A percentile compares a stretch with the other conserved stretches of the same genome.
These are phyloP conservation scores for Gallinago paraguaiae DNA, from an alignment of 2,113 vertebrate species.

Conservation along the genomic window DNA sequence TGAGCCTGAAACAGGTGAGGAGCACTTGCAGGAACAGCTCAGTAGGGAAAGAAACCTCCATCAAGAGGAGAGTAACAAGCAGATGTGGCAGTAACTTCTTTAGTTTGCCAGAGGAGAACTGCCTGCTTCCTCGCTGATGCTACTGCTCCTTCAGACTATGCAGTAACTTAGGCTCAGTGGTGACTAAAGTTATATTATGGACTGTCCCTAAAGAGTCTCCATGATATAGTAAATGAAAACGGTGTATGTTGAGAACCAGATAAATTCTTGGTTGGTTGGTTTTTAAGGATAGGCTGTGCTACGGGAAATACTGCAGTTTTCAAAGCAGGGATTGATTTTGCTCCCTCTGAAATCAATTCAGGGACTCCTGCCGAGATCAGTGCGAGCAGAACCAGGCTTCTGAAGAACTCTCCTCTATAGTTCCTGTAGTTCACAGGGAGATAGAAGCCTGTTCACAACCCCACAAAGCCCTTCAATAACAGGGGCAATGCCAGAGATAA, in stretches of 20 bases:
- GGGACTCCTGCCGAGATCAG: constrained; percentile 9
- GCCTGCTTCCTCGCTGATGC: background rate
- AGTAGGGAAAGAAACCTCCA: background rate
- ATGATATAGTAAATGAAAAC: background rate
- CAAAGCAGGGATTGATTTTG: constrained; percentile 24
- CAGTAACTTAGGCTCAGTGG: background rate
- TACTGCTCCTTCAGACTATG: background rate
- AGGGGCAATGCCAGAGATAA: background rate
- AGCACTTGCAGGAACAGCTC: background rate
- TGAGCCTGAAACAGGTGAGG: background rate
- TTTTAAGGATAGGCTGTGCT: background rate
- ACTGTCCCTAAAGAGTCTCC: background rate
- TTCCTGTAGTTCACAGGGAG: background rate
- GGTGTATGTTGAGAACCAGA: background rate
- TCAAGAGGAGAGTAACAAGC: background rate
- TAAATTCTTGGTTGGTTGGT: background rate
- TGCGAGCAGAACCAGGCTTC: background rate
- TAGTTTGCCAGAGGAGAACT: background rate
- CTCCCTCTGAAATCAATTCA: constrained; percentile 14
- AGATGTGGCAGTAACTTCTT: background rate
- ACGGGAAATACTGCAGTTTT: background rate
- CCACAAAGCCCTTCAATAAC: background rate
- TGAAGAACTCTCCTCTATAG: background rate
- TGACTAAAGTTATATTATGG: background rate
- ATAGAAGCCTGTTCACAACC: background rate